A percentile compares a stretch with the other conserved stretches of the same genome.
phyloP scores from a whole-genome alignment of 2,888 invertebrate genomes.

The Sinodicranocentrus sp. region DNA sequence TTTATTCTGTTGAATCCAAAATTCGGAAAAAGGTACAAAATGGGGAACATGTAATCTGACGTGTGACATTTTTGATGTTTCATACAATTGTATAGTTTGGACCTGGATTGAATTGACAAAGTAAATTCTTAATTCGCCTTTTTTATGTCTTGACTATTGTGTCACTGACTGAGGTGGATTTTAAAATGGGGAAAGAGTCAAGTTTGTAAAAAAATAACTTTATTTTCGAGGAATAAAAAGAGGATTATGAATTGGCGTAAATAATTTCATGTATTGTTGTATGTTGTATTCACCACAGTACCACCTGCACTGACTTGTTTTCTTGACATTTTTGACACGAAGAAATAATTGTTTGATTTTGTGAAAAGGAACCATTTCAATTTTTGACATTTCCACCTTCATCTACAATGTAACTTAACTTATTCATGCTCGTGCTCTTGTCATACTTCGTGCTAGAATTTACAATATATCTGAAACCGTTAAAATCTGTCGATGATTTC shows the following conservation, averaged over 20 bases:
- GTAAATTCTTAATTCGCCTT: too few species aligned
- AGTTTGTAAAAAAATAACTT: neutral
- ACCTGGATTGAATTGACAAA: too few species aligned
- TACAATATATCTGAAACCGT: too few species aligned
- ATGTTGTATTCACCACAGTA: too few species aligned
- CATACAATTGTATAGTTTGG: neutral
- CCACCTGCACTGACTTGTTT: too few species aligned
- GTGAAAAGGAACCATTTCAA: too few species aligned
- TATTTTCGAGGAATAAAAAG: neutral
- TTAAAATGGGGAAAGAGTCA: slow-evolving; percentile 5
- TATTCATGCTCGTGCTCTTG: neutral
- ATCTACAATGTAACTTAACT: neutral
- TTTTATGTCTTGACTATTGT: neutral
- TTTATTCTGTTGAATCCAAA: neutral
- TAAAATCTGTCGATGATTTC: too few species aligned
- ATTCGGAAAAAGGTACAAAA: slow-evolving; percentile 1
- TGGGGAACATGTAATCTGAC: slow-evolving; percentile 20
- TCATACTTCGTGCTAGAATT: neutral
- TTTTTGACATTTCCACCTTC: neutral
- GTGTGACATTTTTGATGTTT: neutral
- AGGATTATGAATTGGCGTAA: neutral
- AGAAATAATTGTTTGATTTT: too few species aligned
- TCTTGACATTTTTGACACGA: too few species aligned
- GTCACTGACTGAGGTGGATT: neutral
- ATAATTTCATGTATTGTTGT: too few species aligned